A percentile compares a stretch with the other conserved stretches of the same genome.
Conservation (phyloP, 2,113 vertebrate genomes). For the Myotis davidii region DNA sequence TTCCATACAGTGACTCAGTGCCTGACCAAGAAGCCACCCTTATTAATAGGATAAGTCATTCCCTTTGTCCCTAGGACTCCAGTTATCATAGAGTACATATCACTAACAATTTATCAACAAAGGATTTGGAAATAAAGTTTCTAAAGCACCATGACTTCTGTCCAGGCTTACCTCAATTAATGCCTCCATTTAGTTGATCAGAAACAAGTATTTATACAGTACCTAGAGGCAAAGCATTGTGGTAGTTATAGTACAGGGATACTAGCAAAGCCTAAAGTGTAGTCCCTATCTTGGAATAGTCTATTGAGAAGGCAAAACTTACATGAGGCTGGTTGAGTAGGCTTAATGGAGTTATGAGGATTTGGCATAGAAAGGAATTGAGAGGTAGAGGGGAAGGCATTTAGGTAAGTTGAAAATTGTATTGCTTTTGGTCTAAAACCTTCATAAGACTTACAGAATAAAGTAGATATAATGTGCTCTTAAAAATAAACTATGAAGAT, state of each 20-base stretch:
- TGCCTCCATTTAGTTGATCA: slow-evolving; percentile 38
- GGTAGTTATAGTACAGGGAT: not conserved
- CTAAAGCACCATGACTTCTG: not conserved
- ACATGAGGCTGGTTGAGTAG: not conserved
- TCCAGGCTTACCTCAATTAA: not conserved
- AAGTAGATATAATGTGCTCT: slow-evolving; percentile 20
- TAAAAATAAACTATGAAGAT: slow-evolving; percentile 62
- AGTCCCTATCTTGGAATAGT: not conserved
- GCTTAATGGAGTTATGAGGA: slow-evolving; percentile 3
- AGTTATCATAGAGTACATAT: not conserved
- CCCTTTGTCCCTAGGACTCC: not conserved
- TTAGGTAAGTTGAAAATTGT: slow-evolving; percentile 46
- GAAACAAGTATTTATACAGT: slow-evolving; percentile 33
- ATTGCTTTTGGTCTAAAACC: slow-evolving; percentile 45
- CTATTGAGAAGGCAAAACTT: not conserved
- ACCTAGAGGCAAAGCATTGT: not conserved
- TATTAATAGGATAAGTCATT: not conserved
- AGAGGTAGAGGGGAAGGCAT: not conserved
- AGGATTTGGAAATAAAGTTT: slow-evolving; percentile 18
- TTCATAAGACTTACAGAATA: slow-evolving; percentile 31
- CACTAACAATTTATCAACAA: not conserved
- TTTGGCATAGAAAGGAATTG: slow-evolving; percentile 4
- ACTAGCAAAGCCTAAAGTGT: not conserved
- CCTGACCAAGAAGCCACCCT: not conserved
- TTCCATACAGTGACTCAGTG: not conserved